Base-by-base conservation (phyloP, 2,888 invertebrate genomes). In the Caenorhabditis panamensis region DNA sequence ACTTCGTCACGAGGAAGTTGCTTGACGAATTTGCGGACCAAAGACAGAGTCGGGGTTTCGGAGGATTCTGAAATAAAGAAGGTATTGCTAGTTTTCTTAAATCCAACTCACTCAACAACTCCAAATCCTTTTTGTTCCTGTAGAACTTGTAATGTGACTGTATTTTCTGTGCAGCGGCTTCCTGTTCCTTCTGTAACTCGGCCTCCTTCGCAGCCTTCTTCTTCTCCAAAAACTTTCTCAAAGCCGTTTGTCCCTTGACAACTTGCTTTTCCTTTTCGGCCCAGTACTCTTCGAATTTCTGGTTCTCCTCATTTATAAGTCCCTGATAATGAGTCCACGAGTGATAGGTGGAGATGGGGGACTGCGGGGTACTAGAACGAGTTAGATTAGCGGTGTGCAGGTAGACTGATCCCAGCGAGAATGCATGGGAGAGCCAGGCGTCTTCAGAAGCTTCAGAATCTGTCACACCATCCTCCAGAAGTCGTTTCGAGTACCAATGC, bases 1-100 rank as follows among this genome's bases (percentile, higher is more conserved):
- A 82, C 80, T 64, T 85, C 85, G 24, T 77, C 68, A 47, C 82
- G 79, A 36, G 75, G 78, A 44, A 85, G 64, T 20, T 80, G 77
- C 2, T 82, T 77, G 26, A 94, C 93, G 92, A 95, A 95, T 87
- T 83, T 86, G 93, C 88, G 82, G 16, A 89, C 87, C 54, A 86
- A 58, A 4, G 78, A 49, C 28, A 90, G 82, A 0, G 84, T 82
- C 13, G 90, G 89, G 2, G 75, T 72, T 5, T 84, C 82, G 1
- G 86, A 83, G 51, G 79, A 71, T 58, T 79, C 87, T 87, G 69
- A 44, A 82, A 63, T 22, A 11, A 56, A 20, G 18, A 68, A 9
- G 3, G 31, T 18, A 26, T 22, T 54, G n/a, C n/a, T n/a, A n/a
- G n/a, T n/a, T n/a, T n/a, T n/a, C n/a, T n/a, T n/a, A n/a, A 37